Evolutionary conservation across 2,888 invertebrate species (phyloP).

Genomic region (Nymphalis polychloros): DNA sequence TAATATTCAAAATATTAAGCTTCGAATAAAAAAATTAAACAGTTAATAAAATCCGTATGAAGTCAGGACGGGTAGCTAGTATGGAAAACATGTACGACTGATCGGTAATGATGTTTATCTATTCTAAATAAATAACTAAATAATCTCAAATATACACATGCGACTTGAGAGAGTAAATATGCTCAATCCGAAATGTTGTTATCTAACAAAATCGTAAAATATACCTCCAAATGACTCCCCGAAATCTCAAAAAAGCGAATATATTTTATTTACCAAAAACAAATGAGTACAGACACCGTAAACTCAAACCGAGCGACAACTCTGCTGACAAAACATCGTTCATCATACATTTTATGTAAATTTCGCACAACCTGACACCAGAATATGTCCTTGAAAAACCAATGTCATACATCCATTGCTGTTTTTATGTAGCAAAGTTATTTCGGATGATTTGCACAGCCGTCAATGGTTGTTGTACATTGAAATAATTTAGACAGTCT

Average conservation of each 20-base stretch:
- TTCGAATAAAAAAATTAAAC: no score
- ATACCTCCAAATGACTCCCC: not conserved
- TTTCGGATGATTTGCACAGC: not conserved
- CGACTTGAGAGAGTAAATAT: no score
- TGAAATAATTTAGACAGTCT: conserved; percentile 2
- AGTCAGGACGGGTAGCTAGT: no score
- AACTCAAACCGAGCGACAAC: conserved; percentile 31
- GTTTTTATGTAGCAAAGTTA: not conserved
- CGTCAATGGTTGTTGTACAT: conserved; percentile 8
- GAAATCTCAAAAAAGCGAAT: conserved; percentile 9
- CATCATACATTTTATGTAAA: conserved; percentile 25
- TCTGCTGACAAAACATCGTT: conserved; percentile 27
- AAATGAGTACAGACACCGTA: conserved; percentile 24
- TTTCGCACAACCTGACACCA: not conserved
- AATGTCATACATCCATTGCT: conserved; percentile 10
- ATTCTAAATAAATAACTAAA: no score
- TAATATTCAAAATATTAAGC: no score
- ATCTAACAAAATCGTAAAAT: not conserved
- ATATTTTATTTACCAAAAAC: conserved; percentile 26
- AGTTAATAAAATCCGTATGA: no score
- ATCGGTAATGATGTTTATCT: no score
- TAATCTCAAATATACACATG: no score
- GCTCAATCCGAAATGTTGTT: not conserved
- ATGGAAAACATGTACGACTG: no score
- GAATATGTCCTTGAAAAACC: not conserved